phyloP scores from a whole-genome alignment of 2,888 invertebrate species.

The Epinotia ramella region DNA sequence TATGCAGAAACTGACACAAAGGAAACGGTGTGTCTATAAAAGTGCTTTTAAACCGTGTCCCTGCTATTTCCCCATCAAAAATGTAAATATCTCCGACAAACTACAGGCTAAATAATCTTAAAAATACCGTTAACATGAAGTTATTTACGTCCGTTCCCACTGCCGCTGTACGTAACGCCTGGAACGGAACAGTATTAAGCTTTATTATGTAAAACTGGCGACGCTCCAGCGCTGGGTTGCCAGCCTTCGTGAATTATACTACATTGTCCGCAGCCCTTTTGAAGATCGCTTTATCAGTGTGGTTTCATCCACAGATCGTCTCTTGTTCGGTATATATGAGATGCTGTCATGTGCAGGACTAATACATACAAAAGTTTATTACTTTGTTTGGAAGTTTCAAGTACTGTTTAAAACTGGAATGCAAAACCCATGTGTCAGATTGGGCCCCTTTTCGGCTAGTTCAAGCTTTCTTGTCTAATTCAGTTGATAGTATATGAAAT shows the following conservation, averaged over 20 bases:
- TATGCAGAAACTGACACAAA: too few relatives aligned
- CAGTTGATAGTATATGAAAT: too few relatives aligned
- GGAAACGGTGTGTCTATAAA: too few relatives aligned
- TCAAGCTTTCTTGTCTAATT: too few relatives aligned
- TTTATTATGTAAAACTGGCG: slow-evolving; percentile 43
- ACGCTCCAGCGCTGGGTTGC: slow-evolving; percentile 22
- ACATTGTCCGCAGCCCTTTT: slow-evolving; percentile 4
- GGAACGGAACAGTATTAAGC: slow-evolving; percentile 36
- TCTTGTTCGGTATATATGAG: not conserved
- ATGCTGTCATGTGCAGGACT: too few relatives aligned
- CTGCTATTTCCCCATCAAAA: not conserved
- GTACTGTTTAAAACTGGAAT: too few relatives aligned
- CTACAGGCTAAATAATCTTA: not conserved
- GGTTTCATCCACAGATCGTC: not conserved
- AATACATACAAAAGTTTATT: too few relatives aligned
- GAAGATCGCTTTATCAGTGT: slow-evolving; percentile 16
- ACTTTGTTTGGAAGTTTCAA: too few relatives aligned
- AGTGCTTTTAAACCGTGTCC: not conserved
- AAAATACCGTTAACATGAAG: slow-evolving; percentile 7
- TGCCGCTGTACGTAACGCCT: slow-evolving; percentile 19
- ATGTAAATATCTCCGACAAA: not conserved
- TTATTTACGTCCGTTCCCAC: slow-evolving; percentile 14
- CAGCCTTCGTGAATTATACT: slow-evolving; percentile 27
- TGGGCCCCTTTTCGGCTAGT: too few relatives aligned
- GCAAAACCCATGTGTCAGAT: too few relatives aligned